phyloP scores from a whole-genome alignment of 2,113 vertebrate genomes.

The Parus major region DNA sequence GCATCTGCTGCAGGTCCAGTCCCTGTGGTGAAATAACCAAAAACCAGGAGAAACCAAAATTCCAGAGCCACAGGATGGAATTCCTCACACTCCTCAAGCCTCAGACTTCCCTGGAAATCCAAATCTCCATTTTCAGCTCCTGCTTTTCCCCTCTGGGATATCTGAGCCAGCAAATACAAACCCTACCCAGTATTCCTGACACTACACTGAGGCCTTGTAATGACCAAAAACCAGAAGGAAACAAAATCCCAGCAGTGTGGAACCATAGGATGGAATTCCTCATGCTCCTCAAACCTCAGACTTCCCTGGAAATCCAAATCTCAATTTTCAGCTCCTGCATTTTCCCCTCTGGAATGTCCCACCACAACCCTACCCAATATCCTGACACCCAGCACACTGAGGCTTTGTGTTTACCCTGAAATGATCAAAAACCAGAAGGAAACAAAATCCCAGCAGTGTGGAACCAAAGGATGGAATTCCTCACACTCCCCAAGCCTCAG shows the following conservation, averaged over 20 bases:
- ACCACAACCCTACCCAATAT: accelerated
- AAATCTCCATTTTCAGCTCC: background rate
- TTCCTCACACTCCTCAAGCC: accelerated
- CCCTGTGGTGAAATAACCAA: background rate
- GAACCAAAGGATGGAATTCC: background rate
- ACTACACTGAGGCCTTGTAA: too few species aligned
- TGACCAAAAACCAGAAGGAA: background rate
- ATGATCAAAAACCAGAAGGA: background rate
- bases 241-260: background rate
- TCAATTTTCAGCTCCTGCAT: background rate
- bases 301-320: background rate
- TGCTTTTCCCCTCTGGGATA: background rate
- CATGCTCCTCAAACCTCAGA: accelerated
- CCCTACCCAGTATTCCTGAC: background rate
- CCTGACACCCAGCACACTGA: background rate
- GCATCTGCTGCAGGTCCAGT: accelerated
- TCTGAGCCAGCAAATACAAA: background rate
- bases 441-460: background rate
- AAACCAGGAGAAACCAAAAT: background rate
- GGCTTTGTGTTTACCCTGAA: too few species aligned
- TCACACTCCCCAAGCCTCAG: accelerated
- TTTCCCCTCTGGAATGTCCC: background rate
- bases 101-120: background rate
- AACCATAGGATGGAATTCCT: too few species aligned
- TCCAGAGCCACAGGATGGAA: background rate